A percentile compares a stretch with the other conserved stretches of the same genome.
phyloP scores from a whole-genome alignment of 2,888 invertebrate species.

The Endomychus coccineus region DNA sequence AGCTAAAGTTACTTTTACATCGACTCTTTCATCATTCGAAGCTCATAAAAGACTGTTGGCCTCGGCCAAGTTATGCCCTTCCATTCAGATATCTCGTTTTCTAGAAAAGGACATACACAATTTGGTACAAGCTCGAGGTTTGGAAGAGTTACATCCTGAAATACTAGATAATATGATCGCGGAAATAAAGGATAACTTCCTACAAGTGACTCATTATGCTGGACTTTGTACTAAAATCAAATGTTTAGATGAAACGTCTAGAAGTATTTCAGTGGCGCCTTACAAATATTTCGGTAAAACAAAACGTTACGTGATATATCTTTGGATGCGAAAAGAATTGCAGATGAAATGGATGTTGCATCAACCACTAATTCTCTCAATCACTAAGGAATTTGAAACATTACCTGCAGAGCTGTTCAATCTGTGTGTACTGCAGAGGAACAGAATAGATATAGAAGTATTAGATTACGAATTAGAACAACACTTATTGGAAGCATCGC shows the following conservation, averaged over 20 bases:
- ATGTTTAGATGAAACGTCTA: conserved; percentile 42
- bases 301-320: conserved; percentile 50
- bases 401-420: conserved; percentile 6
- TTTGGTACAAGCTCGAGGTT: conserved; percentile 49
- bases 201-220: conserved; percentile 51
- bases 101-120: conserved; percentile 55
- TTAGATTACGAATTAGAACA: conserved; percentile 18
- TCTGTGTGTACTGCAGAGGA: conserved; percentile 16
- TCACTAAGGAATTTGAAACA: conserved; percentile 43
- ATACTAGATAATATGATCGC: conserved; percentile 39
- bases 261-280: conserved; percentile 46
- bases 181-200: conserved; percentile 52
- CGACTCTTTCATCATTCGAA: not conserved
- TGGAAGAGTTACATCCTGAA: conserved; percentile 49
- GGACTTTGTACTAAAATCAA: conserved; percentile 55
- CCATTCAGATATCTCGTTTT: conserved; percentile 52
- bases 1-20: too few relatives aligned
- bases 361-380: conserved; percentile 54
- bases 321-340: conserved; percentile 51
- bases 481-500: conserved; percentile 4
- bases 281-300: conserved; percentile 58
- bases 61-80: conserved; percentile 19
- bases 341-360: conserved; percentile 52
- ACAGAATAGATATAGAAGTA: conserved; percentile 19
- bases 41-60: not conserved